phyloP scores from a whole-genome alignment of 2,888 invertebrate genomes.

The Adelognathus sp. region DNA sequence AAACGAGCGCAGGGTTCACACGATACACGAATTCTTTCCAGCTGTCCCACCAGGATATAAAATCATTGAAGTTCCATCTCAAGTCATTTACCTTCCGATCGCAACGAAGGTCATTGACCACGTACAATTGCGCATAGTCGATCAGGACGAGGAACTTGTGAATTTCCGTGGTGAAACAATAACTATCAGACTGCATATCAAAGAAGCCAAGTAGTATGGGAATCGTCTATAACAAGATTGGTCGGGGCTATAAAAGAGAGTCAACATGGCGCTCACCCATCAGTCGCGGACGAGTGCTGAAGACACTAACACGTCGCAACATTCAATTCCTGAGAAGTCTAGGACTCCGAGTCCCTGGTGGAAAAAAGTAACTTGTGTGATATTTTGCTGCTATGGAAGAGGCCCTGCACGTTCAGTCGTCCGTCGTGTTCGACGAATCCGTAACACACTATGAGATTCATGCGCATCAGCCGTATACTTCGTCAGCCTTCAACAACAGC shows the following conservation, averaged over 20 bases:
- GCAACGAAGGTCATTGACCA: constrained; percentile 51
- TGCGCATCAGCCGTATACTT: no score
- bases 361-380: constrained; percentile 1
- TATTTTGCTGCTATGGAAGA: constrained; percentile 35
- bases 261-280: constrained; percentile 5
- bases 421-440: no score
- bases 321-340: constrained; percentile 48
- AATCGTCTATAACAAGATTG: constrained; percentile 27
- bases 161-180: constrained; percentile 62
- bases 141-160: constrained; percentile 60
- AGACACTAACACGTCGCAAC: constrained; percentile 53
- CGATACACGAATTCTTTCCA: no score
- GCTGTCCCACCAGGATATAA: constrained; percentile 71
- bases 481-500: no score
- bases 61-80: constrained; percentile 68
- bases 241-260: constrained; percentile 18
- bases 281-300: constrained; percentile 28
- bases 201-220: constrained; percentile 19
- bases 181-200: constrained; percentile 60
- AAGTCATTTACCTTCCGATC: constrained; percentile 62
- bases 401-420: constrained; percentile 23
- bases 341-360: constrained; percentile 45
- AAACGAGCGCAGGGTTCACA: no score
- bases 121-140: constrained; percentile 57
- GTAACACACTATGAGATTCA: no score